Evolutionary conservation across 2,888 invertebrate species (phyloP).

Genomic region (Drosophila setosimentum): DNA sequence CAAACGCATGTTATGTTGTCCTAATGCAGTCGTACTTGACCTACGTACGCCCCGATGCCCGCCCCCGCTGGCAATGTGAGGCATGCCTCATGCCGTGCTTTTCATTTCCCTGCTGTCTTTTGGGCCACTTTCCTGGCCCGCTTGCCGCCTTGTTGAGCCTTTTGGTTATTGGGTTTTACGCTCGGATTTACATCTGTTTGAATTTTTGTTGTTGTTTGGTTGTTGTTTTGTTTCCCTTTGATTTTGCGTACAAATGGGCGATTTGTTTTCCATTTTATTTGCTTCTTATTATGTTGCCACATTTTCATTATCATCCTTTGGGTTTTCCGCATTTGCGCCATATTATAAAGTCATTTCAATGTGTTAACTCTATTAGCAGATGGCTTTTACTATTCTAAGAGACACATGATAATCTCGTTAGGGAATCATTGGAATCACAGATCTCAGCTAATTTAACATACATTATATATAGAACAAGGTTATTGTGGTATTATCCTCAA

Average conservation of each 20-base stretch:
- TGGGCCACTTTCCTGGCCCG: conserved; percentile 44
- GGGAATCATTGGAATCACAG: conserved; percentile 1
- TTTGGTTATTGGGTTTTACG: conserved; percentile 71
- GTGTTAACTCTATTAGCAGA: conserved; percentile 56
- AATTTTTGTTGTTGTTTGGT: conserved; percentile 50
- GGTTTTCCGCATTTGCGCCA: conserved; percentile 31
- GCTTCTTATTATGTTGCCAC: conserved; percentile 39
- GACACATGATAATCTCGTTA: not conserved
- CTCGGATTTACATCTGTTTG: conserved; percentile 80
- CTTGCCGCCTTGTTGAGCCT: conserved; percentile 51
- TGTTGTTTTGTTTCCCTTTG: conserved; percentile 11
- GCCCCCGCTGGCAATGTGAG: conserved; percentile 61
- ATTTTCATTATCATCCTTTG: conserved; percentile 54
- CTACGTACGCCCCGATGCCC: conserved; percentile 34
- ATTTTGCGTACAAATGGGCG: conserved; percentile 62
- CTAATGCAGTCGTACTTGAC: conserved; percentile 70
- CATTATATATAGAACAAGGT: not conserved
- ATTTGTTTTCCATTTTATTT: conserved; percentile 68
- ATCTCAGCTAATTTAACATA: not conserved
- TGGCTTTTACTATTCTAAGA: conserved; percentile 17
- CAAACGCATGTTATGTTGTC: conserved; percentile 34
- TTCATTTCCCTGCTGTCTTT: conserved; percentile 54
- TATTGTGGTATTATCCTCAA: not conserved
- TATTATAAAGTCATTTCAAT: conserved; percentile 32
- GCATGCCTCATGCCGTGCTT: conserved; percentile 67